Base-by-base conservation (phyloP, 2,888 invertebrate genomes). In the Lacanobia wlatinum region DNA sequence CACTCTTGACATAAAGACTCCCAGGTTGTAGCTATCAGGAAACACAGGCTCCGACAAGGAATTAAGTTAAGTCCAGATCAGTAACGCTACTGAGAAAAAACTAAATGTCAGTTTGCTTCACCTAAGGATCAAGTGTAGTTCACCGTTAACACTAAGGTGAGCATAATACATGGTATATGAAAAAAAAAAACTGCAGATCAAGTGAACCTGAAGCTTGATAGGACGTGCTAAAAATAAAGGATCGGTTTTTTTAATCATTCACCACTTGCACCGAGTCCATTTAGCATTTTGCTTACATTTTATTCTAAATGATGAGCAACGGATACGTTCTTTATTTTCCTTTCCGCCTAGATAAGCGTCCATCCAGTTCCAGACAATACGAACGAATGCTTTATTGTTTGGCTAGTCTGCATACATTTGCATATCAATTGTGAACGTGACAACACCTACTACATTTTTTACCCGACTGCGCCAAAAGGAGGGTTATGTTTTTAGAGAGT, bases 311-410 rank as follows among this genome's bases (percentile, higher is more conserved):
- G 63, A 76, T 48, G 69, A 61, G 18, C 43, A 43, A n/a, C 64
- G 23, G 66, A 71, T 58, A 59, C 5, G 66, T 55, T 55, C 48
- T 65, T 68, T 65, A 59, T 79, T 50, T 50, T 72, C n/a, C 58
- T 78, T 48, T 46, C 50, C 53, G 53, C 50, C 40, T 53, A 71
- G 76, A 79, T 76, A 79, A 76, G 48, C 60, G 61, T 40, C 40
- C 50, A 76, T 76, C 38, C 53, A 61, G 79, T 76, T 65, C 59
- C 55, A 71, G 56, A 79, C 79, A 76, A 79, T 71, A 79, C 68
- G 52, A 72, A 68, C 56, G 46, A 76, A 62, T 61, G 53, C 58
- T 68, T 55, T 79, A 79, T 76, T 79, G 80, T 79, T 79, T 65
- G 64, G 14, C 59, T 66, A 60, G 70, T 56, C 67, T 68, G 61